Conservation (phyloP, 1,140 invertebrate species). For the Drosophila auraria region DNA sequence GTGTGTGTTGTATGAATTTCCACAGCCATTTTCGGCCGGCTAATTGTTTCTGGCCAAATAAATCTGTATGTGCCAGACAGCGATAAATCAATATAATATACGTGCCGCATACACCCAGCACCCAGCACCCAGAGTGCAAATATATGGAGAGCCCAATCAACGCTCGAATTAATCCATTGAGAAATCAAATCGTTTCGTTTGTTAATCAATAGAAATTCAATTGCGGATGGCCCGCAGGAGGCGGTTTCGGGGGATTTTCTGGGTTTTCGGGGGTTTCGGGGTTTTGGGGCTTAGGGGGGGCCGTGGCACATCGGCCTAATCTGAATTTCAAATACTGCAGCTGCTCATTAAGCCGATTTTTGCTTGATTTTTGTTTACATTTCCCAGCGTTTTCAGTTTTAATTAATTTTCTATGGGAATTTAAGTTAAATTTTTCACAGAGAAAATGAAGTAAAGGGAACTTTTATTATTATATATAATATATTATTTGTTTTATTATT, state of each 20-base stretch:
- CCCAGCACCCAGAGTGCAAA: conserved; percentile 24
- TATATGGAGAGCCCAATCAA: conserved; percentile 33
- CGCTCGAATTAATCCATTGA: conserved; percentile 48
- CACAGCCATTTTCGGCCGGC: conserved; percentile 18
- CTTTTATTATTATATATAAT: too few species aligned
- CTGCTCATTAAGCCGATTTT: conserved; percentile 5
- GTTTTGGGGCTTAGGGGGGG: not conserved
- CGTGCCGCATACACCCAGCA: not conserved
- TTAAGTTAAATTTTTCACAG: too few species aligned
- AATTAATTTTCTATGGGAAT: not conserved
- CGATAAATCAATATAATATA: conserved; percentile 44
- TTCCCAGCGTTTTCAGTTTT: not conserved
- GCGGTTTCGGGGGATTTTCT: not conserved
- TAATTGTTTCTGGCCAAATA: conserved; percentile 50
- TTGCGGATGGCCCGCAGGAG: conserved; percentile 2
- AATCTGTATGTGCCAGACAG: conserved; percentile 29
- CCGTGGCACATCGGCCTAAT: conserved; percentile 1
- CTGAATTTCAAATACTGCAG: conserved; percentile 1
- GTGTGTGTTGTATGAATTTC: conserved; percentile 1
- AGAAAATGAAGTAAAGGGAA: too few species aligned
- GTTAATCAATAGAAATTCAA: conserved; percentile 47
- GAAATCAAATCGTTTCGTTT: conserved; percentile 38
- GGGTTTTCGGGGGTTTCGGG: not conserved
- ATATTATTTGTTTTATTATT: too few species aligned
- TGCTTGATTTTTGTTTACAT: conserved; percentile 2